Percentiles rank a stretch among this genome's conserved stretches.
phyloP scores from a whole-genome alignment of 2,888 invertebrate genomes.

The Gryllus longicercus region DNA sequence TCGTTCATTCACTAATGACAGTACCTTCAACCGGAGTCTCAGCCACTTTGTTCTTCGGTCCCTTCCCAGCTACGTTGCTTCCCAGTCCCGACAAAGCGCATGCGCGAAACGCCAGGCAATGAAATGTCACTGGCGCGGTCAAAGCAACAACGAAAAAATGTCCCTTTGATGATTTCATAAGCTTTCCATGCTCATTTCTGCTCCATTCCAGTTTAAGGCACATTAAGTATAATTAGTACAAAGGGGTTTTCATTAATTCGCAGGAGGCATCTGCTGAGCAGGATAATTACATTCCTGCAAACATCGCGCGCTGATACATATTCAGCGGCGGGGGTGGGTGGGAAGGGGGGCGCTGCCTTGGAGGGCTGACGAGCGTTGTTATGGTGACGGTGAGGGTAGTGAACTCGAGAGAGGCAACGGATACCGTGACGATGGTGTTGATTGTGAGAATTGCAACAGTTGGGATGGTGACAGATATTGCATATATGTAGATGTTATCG shows the following conservation, averaged over 20 bases:
- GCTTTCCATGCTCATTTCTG: neutral
- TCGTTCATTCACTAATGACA: too few species aligned
- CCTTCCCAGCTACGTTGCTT: too few species aligned
- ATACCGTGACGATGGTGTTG: too few species aligned
- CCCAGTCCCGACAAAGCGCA: neutral
- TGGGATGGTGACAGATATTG: too few species aligned
- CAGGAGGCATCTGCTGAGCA: conserved; percentile 8
- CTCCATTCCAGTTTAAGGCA: neutral
- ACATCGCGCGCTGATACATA: neutral
- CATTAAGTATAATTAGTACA: conserved; percentile 6
- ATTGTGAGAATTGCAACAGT: too few species aligned
- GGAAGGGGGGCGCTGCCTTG: too few species aligned
- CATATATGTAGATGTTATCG: too few species aligned
- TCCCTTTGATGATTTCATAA: conserved; percentile 1
- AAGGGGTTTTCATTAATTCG: neutral
- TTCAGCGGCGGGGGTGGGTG: neutral
- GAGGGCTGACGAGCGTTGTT: too few species aligned
- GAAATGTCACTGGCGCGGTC: neutral
- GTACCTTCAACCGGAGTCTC: too few species aligned
- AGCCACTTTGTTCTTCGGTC: too few species aligned
- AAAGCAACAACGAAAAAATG: neutral
- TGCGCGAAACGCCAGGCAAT: neutral
- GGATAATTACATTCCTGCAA: neutral
- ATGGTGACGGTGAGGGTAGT: too few species aligned
- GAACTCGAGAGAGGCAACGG: too few species aligned